Conservation (phyloP, 2,113 vertebrate genomes). For the Rana temporaria region DNA sequence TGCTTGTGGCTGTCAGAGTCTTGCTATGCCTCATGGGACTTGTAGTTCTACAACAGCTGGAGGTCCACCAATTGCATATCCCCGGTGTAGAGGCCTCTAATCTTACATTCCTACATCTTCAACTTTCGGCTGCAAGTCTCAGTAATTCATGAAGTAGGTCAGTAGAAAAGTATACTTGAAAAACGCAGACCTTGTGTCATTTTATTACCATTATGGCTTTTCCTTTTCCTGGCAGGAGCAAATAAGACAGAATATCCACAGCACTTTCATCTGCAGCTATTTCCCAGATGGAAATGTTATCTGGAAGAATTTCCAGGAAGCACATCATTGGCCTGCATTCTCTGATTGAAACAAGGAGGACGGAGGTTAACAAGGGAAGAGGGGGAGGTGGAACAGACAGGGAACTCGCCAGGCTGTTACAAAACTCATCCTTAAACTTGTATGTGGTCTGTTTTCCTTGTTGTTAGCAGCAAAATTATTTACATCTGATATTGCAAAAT, state of each 20-base stretch:
- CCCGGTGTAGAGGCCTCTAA: too few species aligned
- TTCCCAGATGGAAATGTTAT: constrained; percentile 51
- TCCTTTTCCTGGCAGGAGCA: neutral
- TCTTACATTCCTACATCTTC: too few species aligned
- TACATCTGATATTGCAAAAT: constrained; percentile 37
- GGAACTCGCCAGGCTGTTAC: neutral
- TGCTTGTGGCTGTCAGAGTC: too few species aligned
- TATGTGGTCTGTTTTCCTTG: neutral
- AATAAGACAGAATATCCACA: neutral
- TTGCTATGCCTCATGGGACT: too few species aligned
- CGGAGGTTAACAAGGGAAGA: constrained; percentile 39
- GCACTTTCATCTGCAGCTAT: neutral
- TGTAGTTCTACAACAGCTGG: too few species aligned
- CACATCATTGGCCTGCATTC: constrained; percentile 12
- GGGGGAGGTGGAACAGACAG: constrained; percentile 22
- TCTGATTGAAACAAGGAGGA: constrained; percentile 49
- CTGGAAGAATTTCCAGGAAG: constrained; percentile 52
- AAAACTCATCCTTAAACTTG: neutral
- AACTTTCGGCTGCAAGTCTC: too few species aligned
- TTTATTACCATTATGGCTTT: too few species aligned
- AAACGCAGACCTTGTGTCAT: too few species aligned
- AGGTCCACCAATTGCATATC: too few species aligned
- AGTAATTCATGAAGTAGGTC: too few species aligned
- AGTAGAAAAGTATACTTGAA: too few species aligned
- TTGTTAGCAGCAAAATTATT: constrained; percentile 6